Base-by-base conservation (phyloP, 2,797 vertebrate genomes). In the Halcyon smyrnensis region DNA sequence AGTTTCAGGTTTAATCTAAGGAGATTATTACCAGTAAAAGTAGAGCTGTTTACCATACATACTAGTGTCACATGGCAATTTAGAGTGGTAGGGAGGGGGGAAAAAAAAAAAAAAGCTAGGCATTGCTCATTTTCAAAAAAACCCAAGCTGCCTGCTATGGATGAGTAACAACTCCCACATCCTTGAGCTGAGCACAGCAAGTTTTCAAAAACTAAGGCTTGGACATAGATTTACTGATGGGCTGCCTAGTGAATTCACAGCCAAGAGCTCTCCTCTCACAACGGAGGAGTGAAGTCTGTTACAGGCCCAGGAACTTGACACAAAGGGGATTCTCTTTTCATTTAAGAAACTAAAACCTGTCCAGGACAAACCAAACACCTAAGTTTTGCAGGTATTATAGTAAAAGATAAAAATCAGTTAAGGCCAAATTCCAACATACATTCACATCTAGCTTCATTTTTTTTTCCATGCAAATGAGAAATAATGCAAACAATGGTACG, bases 361-460 rank as follows among this genome's bases (percentile, higher is more conserved):
- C 34, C 53, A 80, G 43, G 53, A 86, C 16, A 90, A 95, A 89
- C 18, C 34, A 62, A 68, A 90, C 73, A 8, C 73, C 30, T 64
- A 57, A 11, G 53, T 57, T 90, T 93, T 34, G 27, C 53, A 89
- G 60, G 28, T 83, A 76, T 9, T 65, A 32, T 8, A 80, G 19
- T 23, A 87, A 69, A 18, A 95, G 32, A 91, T 6, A 86, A 95
- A 77, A 87, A 93, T 23, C 8, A 80, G 9, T 93, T 96, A 97
- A 97, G 91, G 96, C 94, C 73, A 54, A 93, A 86, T 93, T 93
- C 90, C 50, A 91, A 37, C 76, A 43, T 91, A 97, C 94, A 97
- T 96, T 97, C 96, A 91, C 54, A 78, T 75, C 13, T 57, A 48
- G 48, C 57, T 84, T 57, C 8, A 30, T 84, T 43, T 46, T 46